Conservation (phyloP, 2,888 invertebrate genomes). For the Branchinecta sandiegonensis region DNA sequence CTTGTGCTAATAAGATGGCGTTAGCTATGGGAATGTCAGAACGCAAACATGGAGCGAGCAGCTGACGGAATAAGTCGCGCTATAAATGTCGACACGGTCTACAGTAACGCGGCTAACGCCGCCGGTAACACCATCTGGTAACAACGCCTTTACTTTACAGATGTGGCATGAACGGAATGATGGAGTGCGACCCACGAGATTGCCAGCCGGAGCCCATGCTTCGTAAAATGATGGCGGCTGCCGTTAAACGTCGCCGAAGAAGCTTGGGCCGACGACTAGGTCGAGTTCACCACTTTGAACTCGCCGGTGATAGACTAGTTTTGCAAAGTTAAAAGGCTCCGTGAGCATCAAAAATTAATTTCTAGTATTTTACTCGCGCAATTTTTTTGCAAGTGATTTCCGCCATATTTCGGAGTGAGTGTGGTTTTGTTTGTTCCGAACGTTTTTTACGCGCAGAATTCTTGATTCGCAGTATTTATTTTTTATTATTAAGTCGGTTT, state of each 20-base stretch:
- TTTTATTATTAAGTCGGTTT: neutral
- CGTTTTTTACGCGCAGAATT: slow-evolving; percentile 7
- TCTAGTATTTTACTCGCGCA: neutral
- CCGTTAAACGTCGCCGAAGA: slow-evolving; percentile 31
- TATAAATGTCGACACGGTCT: too few relatives aligned
- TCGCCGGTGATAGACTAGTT: slow-evolving; percentile 11
- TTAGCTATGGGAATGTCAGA: too few relatives aligned
- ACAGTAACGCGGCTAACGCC: too few relatives aligned
- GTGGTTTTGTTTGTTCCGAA: neutral
- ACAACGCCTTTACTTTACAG: slow-evolving; percentile 39
- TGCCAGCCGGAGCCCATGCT: slow-evolving; percentile 81
- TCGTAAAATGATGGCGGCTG: slow-evolving; percentile 74
- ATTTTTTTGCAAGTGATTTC: neutral
- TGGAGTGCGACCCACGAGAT: slow-evolving; percentile 82
- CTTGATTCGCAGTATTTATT: slow-evolving; percentile 1
- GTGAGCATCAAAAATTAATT: neutral
- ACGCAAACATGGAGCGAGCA: too few relatives aligned
- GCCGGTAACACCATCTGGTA: neutral
- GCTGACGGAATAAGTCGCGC: too few relatives aligned
- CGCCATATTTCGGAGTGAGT: neutral
- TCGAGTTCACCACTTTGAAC: neutral
- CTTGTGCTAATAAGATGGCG: too few relatives aligned
- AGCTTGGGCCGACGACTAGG: slow-evolving; percentile 7
- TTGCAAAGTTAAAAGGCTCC: neutral
- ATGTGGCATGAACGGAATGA: slow-evolving; percentile 80